A percentile compares a stretch with the other conserved stretches of the same genome.
Conservation (phyloP, 2,797 vertebrate genomes). For the Orientallactaga sibirica region DNA sequence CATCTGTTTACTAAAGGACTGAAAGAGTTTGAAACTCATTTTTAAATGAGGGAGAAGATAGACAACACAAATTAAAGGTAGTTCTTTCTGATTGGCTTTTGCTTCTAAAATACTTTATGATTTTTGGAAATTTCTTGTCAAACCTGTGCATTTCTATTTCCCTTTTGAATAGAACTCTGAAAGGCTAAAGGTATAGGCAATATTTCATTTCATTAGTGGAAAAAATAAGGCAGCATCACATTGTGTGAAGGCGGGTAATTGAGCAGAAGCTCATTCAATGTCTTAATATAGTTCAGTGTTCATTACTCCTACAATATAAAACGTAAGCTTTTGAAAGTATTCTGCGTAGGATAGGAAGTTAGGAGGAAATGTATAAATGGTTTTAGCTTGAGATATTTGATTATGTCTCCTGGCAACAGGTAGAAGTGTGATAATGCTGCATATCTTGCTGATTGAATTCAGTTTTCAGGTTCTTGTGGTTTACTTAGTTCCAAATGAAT, state of each 20-base stretch:
- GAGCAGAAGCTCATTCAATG: neutral
- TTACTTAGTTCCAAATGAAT: constrained; percentile 11
- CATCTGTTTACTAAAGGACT: neutral
- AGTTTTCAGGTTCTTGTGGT: neutral
- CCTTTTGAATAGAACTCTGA: constrained; percentile 7
- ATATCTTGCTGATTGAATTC: neutral
- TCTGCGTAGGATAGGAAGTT: constrained; percentile 7
- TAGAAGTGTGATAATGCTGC: neutral
- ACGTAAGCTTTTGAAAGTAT: neutral
- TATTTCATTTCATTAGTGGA: neutral
- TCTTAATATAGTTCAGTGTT: neutral
- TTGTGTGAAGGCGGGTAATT: neutral
- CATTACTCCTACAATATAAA: neutral
- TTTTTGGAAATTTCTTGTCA: constrained; percentile 16
- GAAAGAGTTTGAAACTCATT: constrained; percentile 30
- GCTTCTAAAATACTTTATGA: constrained; percentile 34
- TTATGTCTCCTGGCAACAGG: neutral
- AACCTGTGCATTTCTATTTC: neutral
- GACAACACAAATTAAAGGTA: neutral
- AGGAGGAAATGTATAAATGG: neutral
- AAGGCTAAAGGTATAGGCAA: constrained; percentile 18
- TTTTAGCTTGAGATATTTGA: constrained; percentile 21
- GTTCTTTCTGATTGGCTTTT: constrained; percentile 1
- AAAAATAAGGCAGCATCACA: constrained; percentile 16
- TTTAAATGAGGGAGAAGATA: constrained; percentile 44